Evolutionary conservation across 2,888 invertebrate genomes (phyloP), one percentile per base, ranked within the genome.

Genomic region (Nomada goodeniana): DNA sequence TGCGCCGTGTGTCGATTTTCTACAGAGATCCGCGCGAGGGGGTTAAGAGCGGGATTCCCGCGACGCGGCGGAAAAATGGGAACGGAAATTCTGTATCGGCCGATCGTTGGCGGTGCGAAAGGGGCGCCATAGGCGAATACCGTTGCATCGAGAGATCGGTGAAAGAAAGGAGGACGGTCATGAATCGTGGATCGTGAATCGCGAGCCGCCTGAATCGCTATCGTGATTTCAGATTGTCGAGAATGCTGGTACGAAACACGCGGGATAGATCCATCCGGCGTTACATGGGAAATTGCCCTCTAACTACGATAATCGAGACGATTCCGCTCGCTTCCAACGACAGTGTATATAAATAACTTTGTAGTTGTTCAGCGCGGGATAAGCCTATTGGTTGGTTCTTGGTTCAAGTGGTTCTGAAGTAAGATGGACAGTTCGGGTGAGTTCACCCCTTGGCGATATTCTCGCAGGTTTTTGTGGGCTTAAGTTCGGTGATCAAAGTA

Each of bases 131-230:
- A 63, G 77, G 57, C 76, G 76, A 80, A 80, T 88, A 83, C 86
- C 88, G 89, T 88, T 88, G 84, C 75, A 69, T 61, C 82, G 80
- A 64, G 44, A 76, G 87, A 86, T 86, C 84, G 81, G 79, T 76
- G 80, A 80, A 80, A 81, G 82, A 82, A 83, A 82, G 74, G 73
- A 85, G 84, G 75, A 67, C 82, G 80, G 61, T 63, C 75, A 52
- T 82, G 86, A 84, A 87, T 87, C 81, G 88, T 82, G 76, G 73
- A 76, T 83, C 75, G 76, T 71, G 80, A 87, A 85, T 87, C 85
- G 86, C 63, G 70, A 74, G 57, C 67, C 69, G 61, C 57, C 80
- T 47, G 78, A 74, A 69, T 77, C 80, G 64, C 67, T 88, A 87
- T 88, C 87, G 76, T 69, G 83, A 61, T 85, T 82, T 83, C 76